phyloP scores from a whole-genome alignment of 2,888 invertebrate genomes.

The Meta bourneti region DNA sequence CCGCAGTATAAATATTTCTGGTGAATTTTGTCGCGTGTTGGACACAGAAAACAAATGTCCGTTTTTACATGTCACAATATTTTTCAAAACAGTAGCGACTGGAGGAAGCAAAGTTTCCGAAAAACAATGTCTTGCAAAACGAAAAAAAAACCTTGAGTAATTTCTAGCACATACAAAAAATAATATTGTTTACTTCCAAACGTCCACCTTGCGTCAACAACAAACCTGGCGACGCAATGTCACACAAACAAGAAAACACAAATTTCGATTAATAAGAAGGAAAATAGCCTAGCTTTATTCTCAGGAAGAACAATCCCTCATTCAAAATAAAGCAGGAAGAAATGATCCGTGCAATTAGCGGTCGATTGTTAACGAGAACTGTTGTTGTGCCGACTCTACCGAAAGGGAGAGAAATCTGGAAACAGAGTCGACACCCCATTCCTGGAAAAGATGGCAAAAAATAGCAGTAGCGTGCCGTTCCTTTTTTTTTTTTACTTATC shows the following conservation, averaged over 20 bases:
- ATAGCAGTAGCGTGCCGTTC: background rate
- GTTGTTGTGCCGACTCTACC: background rate
- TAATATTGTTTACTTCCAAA: background rate
- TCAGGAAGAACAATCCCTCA: slow-evolving; percentile 3
- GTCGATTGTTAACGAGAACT: background rate
- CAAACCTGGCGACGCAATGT: background rate
- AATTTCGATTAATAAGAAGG: background rate
- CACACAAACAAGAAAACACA: background rate
- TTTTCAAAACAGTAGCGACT: no score
- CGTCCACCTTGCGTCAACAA: background rate
- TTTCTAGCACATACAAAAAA: background rate
- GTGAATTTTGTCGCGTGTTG: no score
- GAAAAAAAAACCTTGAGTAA: background rate
- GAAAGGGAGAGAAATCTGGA: background rate
- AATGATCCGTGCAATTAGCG: background rate
- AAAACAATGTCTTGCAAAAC: background rate
- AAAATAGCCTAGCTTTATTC: background rate
- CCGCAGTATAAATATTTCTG: no score
- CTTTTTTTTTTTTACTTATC: no score
- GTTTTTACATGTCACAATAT: no score
- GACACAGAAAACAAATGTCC: no score
- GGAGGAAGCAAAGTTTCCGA: background rate
- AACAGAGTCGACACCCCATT: background rate
- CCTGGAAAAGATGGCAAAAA: background rate
- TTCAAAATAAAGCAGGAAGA: background rate